These are phyloP conservation scores for Albula goreensis DNA, from an alignment of 2,113 vertebrate species.

Conservation along the genomic window DNA sequence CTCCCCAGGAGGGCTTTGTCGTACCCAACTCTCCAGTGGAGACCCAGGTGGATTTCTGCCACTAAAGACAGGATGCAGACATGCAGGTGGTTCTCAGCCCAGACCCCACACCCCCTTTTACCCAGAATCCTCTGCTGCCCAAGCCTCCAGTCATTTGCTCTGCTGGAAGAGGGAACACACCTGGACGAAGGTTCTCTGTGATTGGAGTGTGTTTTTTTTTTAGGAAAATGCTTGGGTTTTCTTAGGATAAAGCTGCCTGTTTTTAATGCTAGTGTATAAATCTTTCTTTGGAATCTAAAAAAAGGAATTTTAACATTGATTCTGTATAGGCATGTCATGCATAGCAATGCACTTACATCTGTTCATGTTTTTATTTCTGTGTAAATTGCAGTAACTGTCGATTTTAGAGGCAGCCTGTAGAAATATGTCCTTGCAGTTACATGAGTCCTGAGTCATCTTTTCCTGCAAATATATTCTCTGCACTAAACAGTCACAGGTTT, in stretches of 20 bases:
- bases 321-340: background rate
- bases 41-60: slow-evolving; percentile 81
- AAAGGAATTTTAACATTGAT: too few species aligned
- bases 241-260: too few species aligned
- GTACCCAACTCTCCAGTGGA: slow-evolving; percentile 80
- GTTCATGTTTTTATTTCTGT: too few species aligned
- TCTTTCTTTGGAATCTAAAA: too few species aligned
- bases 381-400: too few species aligned
- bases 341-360: too few species aligned
- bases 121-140: background rate
- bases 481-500: background rate
- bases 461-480: background rate
- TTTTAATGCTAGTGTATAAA: too few species aligned
- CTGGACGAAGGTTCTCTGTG: too few species aligned
- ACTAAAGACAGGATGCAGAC: background rate
- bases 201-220: too few species aligned
- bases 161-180: too few species aligned
- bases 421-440: background rate
- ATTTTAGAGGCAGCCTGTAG: background rate
- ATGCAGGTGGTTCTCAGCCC: background rate
- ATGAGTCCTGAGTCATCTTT: background rate
- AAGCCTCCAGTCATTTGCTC: too few species aligned
- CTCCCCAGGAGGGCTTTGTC: slow-evolving; percentile 80
- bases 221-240: too few species aligned
- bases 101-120: background rate